A percentile compares a stretch with the other conserved stretches of the same genome.
Evolutionary conservation across 2,797 vertebrate species (phyloP).

Genomic region (Moxostoma hubbsi): DNA sequence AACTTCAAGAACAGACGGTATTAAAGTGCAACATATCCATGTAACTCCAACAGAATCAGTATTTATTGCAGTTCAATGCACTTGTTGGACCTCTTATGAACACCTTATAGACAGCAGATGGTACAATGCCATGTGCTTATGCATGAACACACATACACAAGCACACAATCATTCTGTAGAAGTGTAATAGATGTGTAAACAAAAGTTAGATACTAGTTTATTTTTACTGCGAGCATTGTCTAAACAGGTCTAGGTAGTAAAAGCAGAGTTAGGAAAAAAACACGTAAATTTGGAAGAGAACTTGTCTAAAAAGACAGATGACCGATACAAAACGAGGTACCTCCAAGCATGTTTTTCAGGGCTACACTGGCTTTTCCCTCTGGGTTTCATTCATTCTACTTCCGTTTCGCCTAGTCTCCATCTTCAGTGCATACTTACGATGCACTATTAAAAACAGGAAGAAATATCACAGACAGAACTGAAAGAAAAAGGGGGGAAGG

Average conservation of each 20-base stretch:
- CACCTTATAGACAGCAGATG: slow-evolving; percentile 56
- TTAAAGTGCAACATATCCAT: slow-evolving; percentile 88
- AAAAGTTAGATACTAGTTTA: slow-evolving; percentile 62
- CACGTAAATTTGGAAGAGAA: slow-evolving; percentile 79
- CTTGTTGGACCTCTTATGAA: slow-evolving; percentile 62
- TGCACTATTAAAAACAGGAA: slow-evolving; percentile 94
- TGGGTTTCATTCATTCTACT: slow-evolving; percentile 86
- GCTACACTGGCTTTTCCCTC: slow-evolving; percentile 99
- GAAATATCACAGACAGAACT: slow-evolving; percentile 78
- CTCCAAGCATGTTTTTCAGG: slow-evolving; percentile 94
- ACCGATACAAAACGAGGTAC: slow-evolving; percentile 97
- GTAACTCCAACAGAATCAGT: slow-evolving; percentile 73
- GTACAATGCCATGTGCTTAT: slow-evolving; percentile 63
- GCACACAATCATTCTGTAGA: slow-evolving; percentile 62
- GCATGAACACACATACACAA: slow-evolving; percentile 58
- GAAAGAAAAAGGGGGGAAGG: slow-evolving; percentile 71
- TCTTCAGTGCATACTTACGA: slow-evolving; percentile 99
- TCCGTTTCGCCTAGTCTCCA: slow-evolving; percentile 94
- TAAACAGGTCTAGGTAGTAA: slow-evolving; percentile 62
- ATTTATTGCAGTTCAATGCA: slow-evolving; percentile 74
- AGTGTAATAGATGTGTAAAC: slow-evolving; percentile 25
- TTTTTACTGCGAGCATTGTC: slow-evolving; percentile 62
- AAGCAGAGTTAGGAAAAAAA: slow-evolving; percentile 73
- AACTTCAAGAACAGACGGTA: slow-evolving; percentile 91
- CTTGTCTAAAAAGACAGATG: slow-evolving; percentile 76